Conservation (phyloP, 2,113 vertebrate genomes). For the Gnathonemus longibarbis region DNA sequence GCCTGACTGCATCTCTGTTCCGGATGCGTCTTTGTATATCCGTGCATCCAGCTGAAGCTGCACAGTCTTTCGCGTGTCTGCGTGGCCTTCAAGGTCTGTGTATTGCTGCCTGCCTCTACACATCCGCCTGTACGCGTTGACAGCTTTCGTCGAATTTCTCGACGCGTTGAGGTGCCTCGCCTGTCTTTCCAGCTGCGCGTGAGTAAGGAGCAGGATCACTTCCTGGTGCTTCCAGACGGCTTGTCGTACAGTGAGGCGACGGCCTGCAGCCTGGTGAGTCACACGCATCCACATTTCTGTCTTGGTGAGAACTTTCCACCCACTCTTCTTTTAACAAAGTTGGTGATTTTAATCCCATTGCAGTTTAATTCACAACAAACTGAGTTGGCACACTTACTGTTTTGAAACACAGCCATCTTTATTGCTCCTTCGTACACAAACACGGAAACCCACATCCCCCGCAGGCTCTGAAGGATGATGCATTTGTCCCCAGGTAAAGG, state of each 20-base stretch:
- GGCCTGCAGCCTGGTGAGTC: slow-evolving; percentile 82
- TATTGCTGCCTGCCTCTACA: not conserved
- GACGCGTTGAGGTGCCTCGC: too few relatives aligned
- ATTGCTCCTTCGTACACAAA: not conserved
- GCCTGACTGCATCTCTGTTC: not conserved
- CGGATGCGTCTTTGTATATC: not conserved
- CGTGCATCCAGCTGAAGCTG: not conserved
- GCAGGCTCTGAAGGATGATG: not conserved
- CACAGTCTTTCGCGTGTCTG: not conserved
- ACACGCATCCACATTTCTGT: not conserved
- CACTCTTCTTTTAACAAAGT: not conserved
- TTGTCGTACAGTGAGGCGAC: slow-evolving; percentile 90
- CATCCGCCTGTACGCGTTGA: not conserved
- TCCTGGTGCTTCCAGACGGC: slow-evolving; percentile 85
- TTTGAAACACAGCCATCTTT: not conserved
- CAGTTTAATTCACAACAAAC: not conserved
- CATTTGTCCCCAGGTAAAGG: slow-evolving; percentile 71
- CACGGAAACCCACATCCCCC: too few relatives aligned
- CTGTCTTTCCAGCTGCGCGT: slow-evolving; percentile 71
- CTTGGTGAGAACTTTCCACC: not conserved
- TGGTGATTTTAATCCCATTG: not conserved
- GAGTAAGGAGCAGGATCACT: slow-evolving; percentile 89
- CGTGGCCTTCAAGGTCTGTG: not conserved
- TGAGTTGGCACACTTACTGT: not conserved
- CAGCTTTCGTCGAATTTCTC: not conserved